Conservation (phyloP, 2,113 vertebrate species). For the Malurus alboscapulatus region DNA sequence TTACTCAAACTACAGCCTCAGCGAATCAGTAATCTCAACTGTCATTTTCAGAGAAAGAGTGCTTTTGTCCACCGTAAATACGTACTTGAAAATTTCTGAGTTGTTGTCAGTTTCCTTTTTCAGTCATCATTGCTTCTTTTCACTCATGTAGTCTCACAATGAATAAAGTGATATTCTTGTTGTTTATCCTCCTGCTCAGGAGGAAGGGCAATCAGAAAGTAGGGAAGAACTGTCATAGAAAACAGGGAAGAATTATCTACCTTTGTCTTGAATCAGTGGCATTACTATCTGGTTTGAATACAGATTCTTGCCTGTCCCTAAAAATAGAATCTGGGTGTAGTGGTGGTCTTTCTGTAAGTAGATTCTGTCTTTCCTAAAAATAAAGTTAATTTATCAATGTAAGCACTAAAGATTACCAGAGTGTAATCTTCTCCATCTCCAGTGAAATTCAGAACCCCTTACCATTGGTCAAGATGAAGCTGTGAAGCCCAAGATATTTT, state of each 20-base stretch:
- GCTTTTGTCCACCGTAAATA: background rate
- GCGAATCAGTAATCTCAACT: background rate
- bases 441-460: background rate
- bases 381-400: background rate
- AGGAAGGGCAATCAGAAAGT: background rate
- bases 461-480: background rate
- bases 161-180: background rate
- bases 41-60: background rate
- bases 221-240: background rate
- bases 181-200: background rate
- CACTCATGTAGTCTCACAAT: background rate
- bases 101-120: background rate
- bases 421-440: background rate
- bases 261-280: background rate
- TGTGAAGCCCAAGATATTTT: background rate
- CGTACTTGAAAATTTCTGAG: background rate
- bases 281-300: background rate
- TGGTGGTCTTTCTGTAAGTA: slow-evolving; percentile 4
- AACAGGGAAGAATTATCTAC: background rate
- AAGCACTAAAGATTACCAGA: background rate
- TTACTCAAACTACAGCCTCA: background rate
- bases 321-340: slow-evolving; percentile 2
- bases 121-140: background rate
- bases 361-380: slow-evolving; percentile 33
- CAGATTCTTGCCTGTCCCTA: background rate